A percentile compares a stretch with the other conserved stretches of the same genome.
Evolutionary conservation across 2,888 invertebrate species (phyloP).

Genomic region (Apotomis capreana): DNA sequence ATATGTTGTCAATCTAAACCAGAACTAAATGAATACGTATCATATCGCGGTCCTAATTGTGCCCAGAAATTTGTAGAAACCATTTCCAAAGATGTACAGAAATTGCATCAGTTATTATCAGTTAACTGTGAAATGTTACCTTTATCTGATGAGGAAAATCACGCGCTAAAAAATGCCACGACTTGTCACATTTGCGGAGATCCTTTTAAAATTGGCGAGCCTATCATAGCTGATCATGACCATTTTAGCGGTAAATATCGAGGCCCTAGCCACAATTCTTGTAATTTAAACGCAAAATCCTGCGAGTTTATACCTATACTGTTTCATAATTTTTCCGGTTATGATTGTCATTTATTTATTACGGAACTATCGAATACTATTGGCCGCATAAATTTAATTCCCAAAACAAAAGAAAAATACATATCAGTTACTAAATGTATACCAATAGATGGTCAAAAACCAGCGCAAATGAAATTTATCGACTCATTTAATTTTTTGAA

Average conservation of each 20-base stretch:
- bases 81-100: too few relatives aligned
- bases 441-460: not conserved
- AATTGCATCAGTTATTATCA: too few relatives aligned
- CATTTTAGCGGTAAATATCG: not conserved
- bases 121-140: too few relatives aligned
- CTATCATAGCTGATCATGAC: not conserved
- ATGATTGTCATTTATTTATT: not conserved
- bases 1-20: not conserved
- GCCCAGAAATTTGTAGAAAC: not conserved
- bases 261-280: not conserved
- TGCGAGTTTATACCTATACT: not conserved
- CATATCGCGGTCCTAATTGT: not conserved
- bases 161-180: not conserved
- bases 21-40: not conserved
- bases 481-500: slow-evolving; percentile 4
- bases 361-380: not conserved
- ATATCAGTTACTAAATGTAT: not conserved
- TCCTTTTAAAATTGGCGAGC: not conserved
- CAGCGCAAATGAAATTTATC: not conserved
- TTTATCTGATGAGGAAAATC: too few relatives aligned
- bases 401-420: slow-evolving; percentile 1
- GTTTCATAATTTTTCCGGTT: not conserved
- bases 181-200: not conserved
- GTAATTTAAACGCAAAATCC: not conserved
- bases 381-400: not conserved